Evolutionary conservation across 2,797 vertebrate species (phyloP).

Genomic region (Podarcis lilfordi): DNA sequence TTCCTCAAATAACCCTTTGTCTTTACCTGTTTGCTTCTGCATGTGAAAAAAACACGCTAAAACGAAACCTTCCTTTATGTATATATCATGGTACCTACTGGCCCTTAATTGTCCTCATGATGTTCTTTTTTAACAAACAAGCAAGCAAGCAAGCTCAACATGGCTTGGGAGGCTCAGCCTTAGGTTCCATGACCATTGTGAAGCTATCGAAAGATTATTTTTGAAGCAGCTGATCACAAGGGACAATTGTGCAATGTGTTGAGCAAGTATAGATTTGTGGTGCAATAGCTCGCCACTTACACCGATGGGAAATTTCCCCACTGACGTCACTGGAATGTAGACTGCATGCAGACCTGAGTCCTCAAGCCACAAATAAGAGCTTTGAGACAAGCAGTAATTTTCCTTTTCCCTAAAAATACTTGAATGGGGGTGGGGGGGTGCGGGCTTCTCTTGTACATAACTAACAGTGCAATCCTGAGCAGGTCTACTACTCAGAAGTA

Average conservation of each 20-base stretch:
- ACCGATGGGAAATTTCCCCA: conserved; percentile 11
- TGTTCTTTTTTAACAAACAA: not conserved
- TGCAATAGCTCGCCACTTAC: conserved; percentile 8
- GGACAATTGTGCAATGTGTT: conserved; percentile 27
- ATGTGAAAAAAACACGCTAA: conserved; percentile 55
- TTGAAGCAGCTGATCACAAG: conserved; percentile 32
- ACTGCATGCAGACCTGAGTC: conserved; percentile 20
- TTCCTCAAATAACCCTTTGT: conserved; percentile 68
- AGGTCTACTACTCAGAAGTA: conserved; percentile 18
- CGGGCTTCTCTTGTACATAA: not conserved
- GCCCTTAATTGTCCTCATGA: not conserved
- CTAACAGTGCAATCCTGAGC: not conserved
- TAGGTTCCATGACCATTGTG: conserved; percentile 25
- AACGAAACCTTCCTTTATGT: conserved; percentile 49
- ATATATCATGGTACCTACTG: conserved; percentile 54
- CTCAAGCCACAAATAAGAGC: conserved; percentile 73
- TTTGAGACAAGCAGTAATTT: conserved; percentile 77
- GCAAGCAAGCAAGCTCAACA: not conserved
- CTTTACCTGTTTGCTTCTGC: conserved; percentile 59
- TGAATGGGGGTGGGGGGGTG: conserved; percentile 68
- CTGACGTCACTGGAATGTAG: conserved; percentile 19
- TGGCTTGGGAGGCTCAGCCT: conserved; percentile 1
- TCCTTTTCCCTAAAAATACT: conserved; percentile 83
- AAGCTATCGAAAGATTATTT: conserved; percentile 22
- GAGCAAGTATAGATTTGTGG: conserved; percentile 2